These are phyloP conservation scores for Nannoperca obscura DNA, from an alignment of 2,797 vertebrate genomes.

Conservation along the genomic window DNA sequence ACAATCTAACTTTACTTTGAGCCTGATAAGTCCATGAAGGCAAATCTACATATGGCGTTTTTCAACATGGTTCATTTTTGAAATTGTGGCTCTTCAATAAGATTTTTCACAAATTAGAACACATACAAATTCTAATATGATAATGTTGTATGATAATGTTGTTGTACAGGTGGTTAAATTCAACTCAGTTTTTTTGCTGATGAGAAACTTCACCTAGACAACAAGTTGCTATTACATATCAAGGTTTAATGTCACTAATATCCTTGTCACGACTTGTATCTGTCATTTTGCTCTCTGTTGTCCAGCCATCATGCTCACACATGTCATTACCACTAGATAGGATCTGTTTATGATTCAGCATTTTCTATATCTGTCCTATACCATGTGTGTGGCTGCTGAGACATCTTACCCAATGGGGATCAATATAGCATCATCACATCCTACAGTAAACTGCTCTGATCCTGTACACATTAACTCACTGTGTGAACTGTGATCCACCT, in stretches of 20 bases:
- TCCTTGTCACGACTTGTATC: too few species aligned
- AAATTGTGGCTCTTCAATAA: neutral
- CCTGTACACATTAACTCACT: conserved; percentile 1
- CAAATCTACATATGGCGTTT: neutral
- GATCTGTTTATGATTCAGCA: conserved; percentile 24
- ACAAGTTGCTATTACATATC: neutral
- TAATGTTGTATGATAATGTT: neutral
- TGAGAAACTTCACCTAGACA: neutral
- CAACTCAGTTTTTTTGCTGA: too few species aligned
- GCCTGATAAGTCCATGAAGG: neutral
- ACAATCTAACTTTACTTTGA: neutral
- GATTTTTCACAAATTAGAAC: neutral
- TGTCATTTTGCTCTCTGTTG: neutral
- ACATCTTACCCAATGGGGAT: neutral
- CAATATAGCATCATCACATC: neutral
- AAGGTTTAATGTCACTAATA: neutral
- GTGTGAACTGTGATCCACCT: neutral
- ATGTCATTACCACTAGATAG: neutral
- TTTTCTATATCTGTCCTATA: conserved; percentile 2
- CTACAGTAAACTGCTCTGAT: neutral
- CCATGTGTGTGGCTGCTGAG: neutral
- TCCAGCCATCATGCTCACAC: too few species aligned
- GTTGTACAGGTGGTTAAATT: neutral
- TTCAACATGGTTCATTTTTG: neutral
- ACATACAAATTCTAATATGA: neutral